Base-by-base conservation (phyloP, 2,888 invertebrate species). In the Macrophya annulata region DNA sequence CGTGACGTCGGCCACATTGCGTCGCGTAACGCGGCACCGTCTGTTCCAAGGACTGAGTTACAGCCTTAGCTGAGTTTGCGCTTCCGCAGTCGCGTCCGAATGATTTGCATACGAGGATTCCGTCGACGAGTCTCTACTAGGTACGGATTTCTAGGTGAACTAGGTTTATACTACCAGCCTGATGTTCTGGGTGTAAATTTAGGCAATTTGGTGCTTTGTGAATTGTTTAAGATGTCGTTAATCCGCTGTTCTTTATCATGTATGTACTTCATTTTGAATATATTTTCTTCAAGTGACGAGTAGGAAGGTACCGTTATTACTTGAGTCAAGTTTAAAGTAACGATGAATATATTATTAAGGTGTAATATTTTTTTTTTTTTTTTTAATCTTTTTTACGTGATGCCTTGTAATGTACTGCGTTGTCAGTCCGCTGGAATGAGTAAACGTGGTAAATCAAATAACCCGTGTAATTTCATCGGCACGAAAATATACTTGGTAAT, bases 51-150 rank as follows among this genome's bases (percentile, higher is more conserved):
- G 62, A 31, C 62, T 81, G 81, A 81, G 81, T 62, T 81, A 81
- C 62, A 51, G 81, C 40, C 59, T 81, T 62, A 40, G 90, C 90
- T 89, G 90, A 90, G 88, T 87, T 90, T 88, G 89, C 88, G 89
- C 89, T 88, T 86, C 89, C 90, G 88, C 87, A 86, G 87, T 88
- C 87, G 87, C 88, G 88, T 89, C 86, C 88, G 86, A 89, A 90
- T 90, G 90, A 90, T 90, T 90, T 90, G 90, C 90, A 90, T 90
- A 85, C 88, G 87, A 87, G 81, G 25, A 62, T 81, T n/a, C n/a
- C 77, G 51, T 55, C 51, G 25, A 48, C 77, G 77, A 51, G 51
- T 77, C 31, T 77, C 55, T 55, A 3, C 31, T 31, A n/a, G n/a
- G n/a, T n/a, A 15, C 77, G 31, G 55, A 74, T 45, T 21, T 74